Base-by-base conservation (phyloP, 1,140 invertebrate species). In the Ooceraea biroi region DNA sequence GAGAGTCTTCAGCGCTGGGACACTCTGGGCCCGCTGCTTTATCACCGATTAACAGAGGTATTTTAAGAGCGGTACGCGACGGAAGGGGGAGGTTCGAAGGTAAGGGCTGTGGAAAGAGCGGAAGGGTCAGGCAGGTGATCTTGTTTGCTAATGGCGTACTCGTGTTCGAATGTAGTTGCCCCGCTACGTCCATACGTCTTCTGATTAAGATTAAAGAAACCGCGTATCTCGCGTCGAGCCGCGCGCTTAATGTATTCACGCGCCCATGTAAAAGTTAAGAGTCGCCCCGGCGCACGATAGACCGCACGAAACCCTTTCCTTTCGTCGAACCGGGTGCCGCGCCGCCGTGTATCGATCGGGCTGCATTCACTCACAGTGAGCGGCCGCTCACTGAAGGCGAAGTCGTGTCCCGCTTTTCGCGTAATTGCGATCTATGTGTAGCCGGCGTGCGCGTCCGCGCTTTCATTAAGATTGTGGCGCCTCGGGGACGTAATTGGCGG, bases 71-170 rank as follows among this genome's bases (percentile, higher is more conserved):
- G 84, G 66, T 57, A 85, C 48, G 78, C n/a, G 55, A 71, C 19
- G 11, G 46, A 41, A 5, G 7, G 55, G 46, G 22, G 48, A 36
- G 57, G 50, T 8, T 27, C 72, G 78, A n/a, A n/a, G n/a, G 73
- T 46, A 66, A 84, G 83, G 50, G 46, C 48, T 68, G 74, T 19
- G 63, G 63, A 73, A 61, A 72, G 57, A 58, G 74, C 60, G 84
- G 58, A 85, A 88, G 90, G 91, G 89, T 90, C 88, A 89, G 86
- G 89, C 88, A 92, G 91, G 91, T 93, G 92, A 92, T 93, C 93
- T 92, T 93, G 93, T 93, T 92, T 91, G 93, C 92, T 93, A 93
- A 93, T 93, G 92, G 93, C 90, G 91, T 93, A 93, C 92, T 92
- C 92, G 90, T 93, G 93, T 93, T 93, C 92, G 88, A 91, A 92